These are phyloP conservation scores for Antheraea mylitta DNA, from an alignment of 1,140 invertebrate genomes.

Conservation along the genomic window DNA sequence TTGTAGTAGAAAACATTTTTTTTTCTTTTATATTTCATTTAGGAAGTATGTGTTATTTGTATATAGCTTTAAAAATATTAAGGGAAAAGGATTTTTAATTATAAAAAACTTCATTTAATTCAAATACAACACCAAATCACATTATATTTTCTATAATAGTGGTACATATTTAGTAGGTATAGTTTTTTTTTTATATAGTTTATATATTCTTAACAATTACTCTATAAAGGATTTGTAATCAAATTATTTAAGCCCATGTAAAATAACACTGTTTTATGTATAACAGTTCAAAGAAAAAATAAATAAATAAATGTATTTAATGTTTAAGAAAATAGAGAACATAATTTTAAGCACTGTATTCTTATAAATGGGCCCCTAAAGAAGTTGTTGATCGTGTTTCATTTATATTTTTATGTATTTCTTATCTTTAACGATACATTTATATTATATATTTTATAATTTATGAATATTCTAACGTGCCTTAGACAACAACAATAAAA, in stretches of 20 bases:
- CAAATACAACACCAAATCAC: constrained; percentile 78
- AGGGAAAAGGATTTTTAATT: constrained; percentile 68
- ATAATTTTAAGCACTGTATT: constrained; percentile 34
- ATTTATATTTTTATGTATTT: constrained; percentile 44
- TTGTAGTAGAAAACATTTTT: too few species aligned
- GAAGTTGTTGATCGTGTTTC: constrained; percentile 38
- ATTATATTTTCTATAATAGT: constrained; percentile 77
- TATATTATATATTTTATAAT: constrained; percentile 39
- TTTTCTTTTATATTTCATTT: too few species aligned
- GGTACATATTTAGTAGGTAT: constrained; percentile 69
- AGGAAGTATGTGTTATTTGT: not conserved
- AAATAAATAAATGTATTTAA: constrained; percentile 15
- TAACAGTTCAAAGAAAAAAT: not conserved
- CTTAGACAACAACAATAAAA: constrained; percentile 17
- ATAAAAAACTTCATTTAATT: constrained; percentile 75
- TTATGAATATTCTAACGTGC: constrained; percentile 34
- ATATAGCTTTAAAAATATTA: not conserved
- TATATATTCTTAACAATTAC: constrained; percentile 18
- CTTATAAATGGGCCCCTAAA: constrained; percentile 46
- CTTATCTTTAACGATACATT: constrained; percentile 48
- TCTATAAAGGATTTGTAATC: not conserved
- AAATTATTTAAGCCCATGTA: not conserved
- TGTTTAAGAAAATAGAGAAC: constrained; percentile 62
- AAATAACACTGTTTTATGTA: not conserved
- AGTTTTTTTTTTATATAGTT: constrained; percentile 41